These are phyloP conservation scores for Tachysurus fulvidraco DNA, from an alignment of 2,113 vertebrate species.

Conservation along the genomic window DNA sequence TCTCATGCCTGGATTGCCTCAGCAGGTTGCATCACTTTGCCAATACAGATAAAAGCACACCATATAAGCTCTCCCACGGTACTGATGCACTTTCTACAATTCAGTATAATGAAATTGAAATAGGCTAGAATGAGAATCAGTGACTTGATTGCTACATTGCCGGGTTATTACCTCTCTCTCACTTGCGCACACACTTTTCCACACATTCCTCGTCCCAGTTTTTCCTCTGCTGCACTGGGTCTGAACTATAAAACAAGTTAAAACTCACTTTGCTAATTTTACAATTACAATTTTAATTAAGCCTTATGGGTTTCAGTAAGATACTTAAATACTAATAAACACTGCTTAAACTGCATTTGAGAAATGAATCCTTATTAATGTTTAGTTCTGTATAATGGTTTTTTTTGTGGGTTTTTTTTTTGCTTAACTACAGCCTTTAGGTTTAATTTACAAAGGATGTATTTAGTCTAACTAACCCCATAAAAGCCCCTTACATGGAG, in stretches of 20 bases:
- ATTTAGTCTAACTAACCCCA: not conserved
- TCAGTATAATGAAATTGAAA: conserved; percentile 29
- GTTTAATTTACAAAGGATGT: not conserved
- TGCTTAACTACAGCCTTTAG: conserved; percentile 5
- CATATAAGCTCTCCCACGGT: conserved; percentile 12
- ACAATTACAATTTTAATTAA: conserved; percentile 19
- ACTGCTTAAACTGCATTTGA: conserved; percentile 4
- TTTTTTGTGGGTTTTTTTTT: not conserved
- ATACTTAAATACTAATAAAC: conserved; percentile 10
- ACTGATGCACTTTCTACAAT: conserved; percentile 26
- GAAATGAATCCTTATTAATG: conserved; percentile 23
- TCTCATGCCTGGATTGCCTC: conserved; percentile 33
- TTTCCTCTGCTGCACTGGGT: not conserved
- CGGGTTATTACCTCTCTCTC: conserved; percentile 10
- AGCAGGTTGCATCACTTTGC: conserved; percentile 43
- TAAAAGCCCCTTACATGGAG: not conserved
- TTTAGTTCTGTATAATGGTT: conserved; percentile 9
- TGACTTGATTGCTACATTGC: conserved; percentile 26
- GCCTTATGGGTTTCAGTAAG: not conserved
- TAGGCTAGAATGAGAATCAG: conserved; percentile 31
- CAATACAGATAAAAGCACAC: conserved; percentile 29
- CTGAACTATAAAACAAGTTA: conserved; percentile 13
- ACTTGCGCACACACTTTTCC: conserved; percentile 23
- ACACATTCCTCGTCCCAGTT: not conserved
- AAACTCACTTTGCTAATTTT: not conserved